Evolutionary conservation across 2,888 invertebrate species (phyloP), one percentile per base, ranked within the genome.

Genomic region (Drosophila mercatorum): DNA sequence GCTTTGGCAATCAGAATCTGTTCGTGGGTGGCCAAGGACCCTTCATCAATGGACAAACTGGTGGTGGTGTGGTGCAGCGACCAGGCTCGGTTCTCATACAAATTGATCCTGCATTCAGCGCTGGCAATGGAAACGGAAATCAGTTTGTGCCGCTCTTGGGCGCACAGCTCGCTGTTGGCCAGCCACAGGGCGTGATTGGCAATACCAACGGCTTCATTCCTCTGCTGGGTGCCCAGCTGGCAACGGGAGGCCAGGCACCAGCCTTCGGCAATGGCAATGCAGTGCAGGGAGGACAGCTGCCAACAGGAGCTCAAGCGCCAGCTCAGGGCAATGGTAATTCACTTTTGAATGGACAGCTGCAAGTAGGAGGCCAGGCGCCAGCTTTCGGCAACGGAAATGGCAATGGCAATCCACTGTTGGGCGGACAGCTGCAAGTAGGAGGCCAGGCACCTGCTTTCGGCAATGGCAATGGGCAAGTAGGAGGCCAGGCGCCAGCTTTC

Each of bases 61-160:
- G 59, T 2, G 49, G 49, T 2, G 49, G 49, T 0, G 68, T 60
- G 12, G 60, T 43, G 0, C 75, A 58, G 31, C 64, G 74, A 22
- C 69, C 74, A 3, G 64, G 63, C 6, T 62, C 76, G 1, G 76
- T 77, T 6, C 34, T 75, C 2, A 79, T 79, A 8, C 78, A 78
- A 10, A 64, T 69, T 26, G 80, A 81, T 61, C 84, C 81, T 0
- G 56, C 78, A 1, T 43, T 74, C 5, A 74, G 87, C 3, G 68
- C 46, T 8, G 67, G 46, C 3, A 51, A 51, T 34, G 51, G 51
- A 34, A 51, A 51, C 10, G 7, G 11, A 7, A 51, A 51, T 12
- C 51, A 51, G 12, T 51, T 51, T 22, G 17, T 51, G 11, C 51
- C 51, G 11, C 34, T 51, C 7, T 36, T 88, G 7, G 67, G 68